These are phyloP conservation scores for Umimayanthus chanpuru DNA, from an alignment of 92 coral and sea anemone genomes.

Conservation along the genomic window DNA sequence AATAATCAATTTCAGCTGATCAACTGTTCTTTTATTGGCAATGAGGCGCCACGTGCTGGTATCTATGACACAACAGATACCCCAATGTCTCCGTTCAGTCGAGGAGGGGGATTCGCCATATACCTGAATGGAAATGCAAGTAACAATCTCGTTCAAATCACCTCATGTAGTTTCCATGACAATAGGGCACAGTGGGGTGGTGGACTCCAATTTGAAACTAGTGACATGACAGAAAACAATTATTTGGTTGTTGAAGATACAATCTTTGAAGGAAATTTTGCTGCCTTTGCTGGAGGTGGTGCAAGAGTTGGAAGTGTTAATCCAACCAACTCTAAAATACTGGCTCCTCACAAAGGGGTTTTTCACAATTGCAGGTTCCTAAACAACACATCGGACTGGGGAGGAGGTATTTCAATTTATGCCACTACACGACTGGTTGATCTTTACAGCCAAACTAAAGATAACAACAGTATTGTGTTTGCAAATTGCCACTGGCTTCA, in stretches of 20 bases:
- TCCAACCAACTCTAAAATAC: not conserved
- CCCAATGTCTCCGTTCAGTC: constrained; percentile 46
- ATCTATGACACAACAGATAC: constrained; percentile 28
- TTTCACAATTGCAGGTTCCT: constrained; percentile 52
- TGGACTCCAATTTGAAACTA: constrained; percentile 52
- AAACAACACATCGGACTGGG: constrained; percentile 63
- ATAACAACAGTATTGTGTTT: constrained; percentile 37
- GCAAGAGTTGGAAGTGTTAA: constrained; percentile 47
- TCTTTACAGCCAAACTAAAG: constrained; percentile 8
- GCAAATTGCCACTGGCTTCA: constrained; percentile 54
- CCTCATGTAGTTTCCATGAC: constrained; percentile 48
- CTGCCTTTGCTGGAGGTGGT: constrained; percentile 61
- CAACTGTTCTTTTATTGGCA: constrained; percentile 67
- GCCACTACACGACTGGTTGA: constrained; percentile 53
- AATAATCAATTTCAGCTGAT: constrained; percentile 56
- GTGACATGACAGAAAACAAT: constrained; percentile 45
- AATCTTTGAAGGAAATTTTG: constrained; percentile 41
- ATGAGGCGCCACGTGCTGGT: constrained; percentile 58
- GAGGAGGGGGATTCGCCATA: constrained; percentile 57
- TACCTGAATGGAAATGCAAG: constrained; percentile 50
- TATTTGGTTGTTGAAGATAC: constrained; percentile 39
- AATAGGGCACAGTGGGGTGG: constrained; percentile 63
- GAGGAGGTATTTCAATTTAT: constrained; percentile 67
- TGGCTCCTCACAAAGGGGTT: constrained; percentile 44
- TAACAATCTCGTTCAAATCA: constrained; percentile 45